Base-by-base conservation (phyloP, 1,140 invertebrate species). In the Chrysoperla carnea region DNA sequence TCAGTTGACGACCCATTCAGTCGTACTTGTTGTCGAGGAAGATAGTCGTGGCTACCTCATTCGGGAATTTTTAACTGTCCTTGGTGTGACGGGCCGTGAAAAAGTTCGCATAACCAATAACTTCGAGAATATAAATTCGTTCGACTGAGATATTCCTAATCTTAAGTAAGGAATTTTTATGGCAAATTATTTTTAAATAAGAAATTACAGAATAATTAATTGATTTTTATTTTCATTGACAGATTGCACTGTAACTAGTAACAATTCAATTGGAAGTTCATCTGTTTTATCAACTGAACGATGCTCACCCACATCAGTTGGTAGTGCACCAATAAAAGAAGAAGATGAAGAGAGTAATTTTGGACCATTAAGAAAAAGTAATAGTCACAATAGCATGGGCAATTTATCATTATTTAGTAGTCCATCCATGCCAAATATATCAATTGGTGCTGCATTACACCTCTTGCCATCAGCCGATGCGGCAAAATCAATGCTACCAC, bases 401-500 rank as follows among this genome's bases (percentile, higher is more conserved):
- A 41, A 41, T 27, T 29, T 61, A 60, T 79, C 78, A 28, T 66
- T 95, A 9, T 95, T 94, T 64, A 90, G 86, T 52, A 91, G 86
- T 51, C 90, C 91, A 31, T 94, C 90, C 50, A 78, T 95, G 78
- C 90, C 92, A 46, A 95, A 95, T 66, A 95, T 96, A 53, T 92
- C 89, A 33, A 66, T 95, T 58, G 46, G 60, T 50, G 42, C 63
- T 54, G 51, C 62, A 52, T 49, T 52, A 51, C 44, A 53, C 50
- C 46, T 48, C 48, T 49, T 50, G 44, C 37, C 56, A 52, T 6
- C 35, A 23, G 31, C 36, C 13, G 36, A 37, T 3, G 12, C 11
- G 8, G 8, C 47, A 63, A 62, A 60, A 36, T 58, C 58, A 23
- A 74, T 73, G 59, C 54, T 75, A 36, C 64, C 73, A 4, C 67